Evolutionary conservation across 2,113 vertebrate genomes (phyloP).

Genomic region (Oreocharis arfaki): DNA sequence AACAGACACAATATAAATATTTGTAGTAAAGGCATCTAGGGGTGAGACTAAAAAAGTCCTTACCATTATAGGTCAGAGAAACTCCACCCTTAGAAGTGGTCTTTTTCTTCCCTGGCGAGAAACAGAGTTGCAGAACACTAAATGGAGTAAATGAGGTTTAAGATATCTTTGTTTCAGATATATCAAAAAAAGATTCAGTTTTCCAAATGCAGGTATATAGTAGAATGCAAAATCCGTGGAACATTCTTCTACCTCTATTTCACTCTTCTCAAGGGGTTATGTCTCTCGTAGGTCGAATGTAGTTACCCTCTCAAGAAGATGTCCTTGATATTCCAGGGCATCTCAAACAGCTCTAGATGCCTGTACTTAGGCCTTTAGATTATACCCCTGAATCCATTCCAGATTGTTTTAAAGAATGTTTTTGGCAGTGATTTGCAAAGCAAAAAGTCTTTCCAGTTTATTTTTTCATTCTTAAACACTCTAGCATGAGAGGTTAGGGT

Average conservation of each 20-base stretch:
- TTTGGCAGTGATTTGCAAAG: background rate
- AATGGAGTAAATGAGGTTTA: background rate
- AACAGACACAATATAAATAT: background rate
- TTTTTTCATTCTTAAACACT: background rate
- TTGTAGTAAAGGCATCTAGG: background rate
- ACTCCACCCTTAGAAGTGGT: background rate
- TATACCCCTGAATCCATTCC: background rate
- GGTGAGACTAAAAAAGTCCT: background rate
- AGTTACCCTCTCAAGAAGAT: background rate
- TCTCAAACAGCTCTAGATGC: background rate
- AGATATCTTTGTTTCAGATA: background rate
- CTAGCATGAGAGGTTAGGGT: background rate
- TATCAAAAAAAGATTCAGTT: background rate
- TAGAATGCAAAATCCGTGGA: background rate
- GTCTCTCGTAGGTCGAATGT: fast-evolving
- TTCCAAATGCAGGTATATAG: background rate
- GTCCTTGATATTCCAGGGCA: background rate
- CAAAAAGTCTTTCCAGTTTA: background rate
- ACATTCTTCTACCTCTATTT: fast-evolving
- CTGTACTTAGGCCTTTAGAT: background rate
- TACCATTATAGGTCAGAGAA: background rate
- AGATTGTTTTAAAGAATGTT: background rate
- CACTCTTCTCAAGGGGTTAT: background rate
- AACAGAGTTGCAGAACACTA: background rate
- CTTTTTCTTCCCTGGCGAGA: background rate